Conservation (phyloP, 2,888 invertebrate genomes). For the Priocnemis perturbator region DNA sequence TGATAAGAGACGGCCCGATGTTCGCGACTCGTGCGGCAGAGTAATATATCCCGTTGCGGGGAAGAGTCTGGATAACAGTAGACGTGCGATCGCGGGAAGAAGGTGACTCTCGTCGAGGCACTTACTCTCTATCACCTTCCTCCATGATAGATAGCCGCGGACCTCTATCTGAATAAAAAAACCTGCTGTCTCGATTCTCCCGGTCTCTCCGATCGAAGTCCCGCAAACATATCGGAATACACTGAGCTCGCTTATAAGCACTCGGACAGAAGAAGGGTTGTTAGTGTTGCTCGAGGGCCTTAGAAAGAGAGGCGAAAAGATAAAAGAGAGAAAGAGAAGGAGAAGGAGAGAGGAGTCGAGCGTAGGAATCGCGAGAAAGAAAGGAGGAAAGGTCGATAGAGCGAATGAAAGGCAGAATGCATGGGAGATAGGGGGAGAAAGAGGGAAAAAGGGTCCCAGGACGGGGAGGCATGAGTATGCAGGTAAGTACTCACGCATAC, state of each 20-base stretch:
- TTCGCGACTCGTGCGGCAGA: background rate
- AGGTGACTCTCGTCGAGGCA: too few species aligned
- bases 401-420: slow-evolving; percentile 7
- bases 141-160: too few species aligned
- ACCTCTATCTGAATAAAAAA: too few species aligned
- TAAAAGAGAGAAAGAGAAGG: slow-evolving; percentile 14
- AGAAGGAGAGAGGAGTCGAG: slow-evolving; percentile 19
- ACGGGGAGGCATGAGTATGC: slow-evolving; percentile 33
- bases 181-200: background rate
- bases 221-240: slow-evolving; percentile 37
- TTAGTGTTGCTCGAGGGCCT: slow-evolving; percentile 24
- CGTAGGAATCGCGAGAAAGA: background rate
- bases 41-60: too few species aligned
- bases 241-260: slow-evolving; percentile 28
- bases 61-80: background rate
- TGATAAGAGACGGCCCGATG: background rate
- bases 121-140: too few species aligned
- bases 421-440: background rate
- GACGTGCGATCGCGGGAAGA: background rate
- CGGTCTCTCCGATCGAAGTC: slow-evolving; percentile 20
- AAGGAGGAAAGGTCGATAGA: background rate
- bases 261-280: slow-evolving; percentile 35
- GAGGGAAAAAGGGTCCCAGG: slow-evolving; percentile 20
- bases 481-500: slow-evolving; percentile 53
- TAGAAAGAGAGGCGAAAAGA: background rate